A percentile compares a stretch with the other conserved stretches of the same genome.
Conservation (phyloP, 2,113 vertebrate genomes). For the Aramus guarauna region DNA sequence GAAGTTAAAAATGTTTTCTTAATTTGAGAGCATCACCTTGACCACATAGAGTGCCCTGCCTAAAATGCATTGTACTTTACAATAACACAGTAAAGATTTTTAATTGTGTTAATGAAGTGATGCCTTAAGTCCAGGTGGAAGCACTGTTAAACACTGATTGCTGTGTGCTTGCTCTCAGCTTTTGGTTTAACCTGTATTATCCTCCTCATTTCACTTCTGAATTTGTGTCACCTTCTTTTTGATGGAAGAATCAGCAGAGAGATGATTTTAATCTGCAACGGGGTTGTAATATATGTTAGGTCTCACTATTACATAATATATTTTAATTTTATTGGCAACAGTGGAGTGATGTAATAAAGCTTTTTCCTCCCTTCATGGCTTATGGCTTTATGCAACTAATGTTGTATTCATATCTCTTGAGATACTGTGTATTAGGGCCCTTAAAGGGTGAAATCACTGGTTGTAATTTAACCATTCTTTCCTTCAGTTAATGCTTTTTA, state of each 20-base stretch:
- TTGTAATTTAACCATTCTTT: neutral
- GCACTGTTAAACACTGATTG: neutral
- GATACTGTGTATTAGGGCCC: neutral
- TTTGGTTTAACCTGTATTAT: neutral
- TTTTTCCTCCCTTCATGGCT: neutral
- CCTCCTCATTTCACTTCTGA: neutral
- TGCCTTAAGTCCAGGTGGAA: neutral
- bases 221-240: neutral
- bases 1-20: neutral
- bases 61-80: neutral
- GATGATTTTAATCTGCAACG: neutral
- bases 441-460: neutral
- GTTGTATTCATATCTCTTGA: neutral
- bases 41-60: neutral
- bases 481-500: neutral
- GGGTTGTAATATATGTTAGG: neutral
- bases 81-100: neutral
- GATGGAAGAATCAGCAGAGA: neutral
- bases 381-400: neutral
- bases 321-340: neutral
- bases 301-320: neutral
- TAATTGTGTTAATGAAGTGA: neutral
- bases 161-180: neutral
- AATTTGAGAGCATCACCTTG: neutral
- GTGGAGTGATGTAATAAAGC: neutral